Base-by-base conservation (phyloP, 2,888 invertebrate species). In the Endomychus coccineus region DNA sequence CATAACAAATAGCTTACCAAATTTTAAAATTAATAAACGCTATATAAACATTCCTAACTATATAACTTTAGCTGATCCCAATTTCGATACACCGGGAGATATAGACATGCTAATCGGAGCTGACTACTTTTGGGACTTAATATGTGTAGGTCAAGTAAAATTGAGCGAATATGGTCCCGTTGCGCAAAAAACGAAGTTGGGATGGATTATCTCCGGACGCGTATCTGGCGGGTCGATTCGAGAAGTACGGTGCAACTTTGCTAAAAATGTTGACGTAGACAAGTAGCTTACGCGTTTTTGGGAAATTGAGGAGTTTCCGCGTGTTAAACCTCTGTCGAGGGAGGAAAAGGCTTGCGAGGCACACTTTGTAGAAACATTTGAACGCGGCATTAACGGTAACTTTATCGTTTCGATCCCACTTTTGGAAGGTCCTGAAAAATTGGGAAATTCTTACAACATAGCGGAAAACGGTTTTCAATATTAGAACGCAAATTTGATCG, bases 401-500 rank as follows among this genome's bases (percentile, higher is more conserved):
- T 31, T 21, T 21, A 10, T 13, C 21, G 31, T 31, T 10, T n/a
- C n/a, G 4, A n/a, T 31, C 4, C 31, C 31, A n/a, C 11, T 31
- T 17, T 5, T 23, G n/a, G 11, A 31, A 10, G 6, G n/a, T 4
- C 9, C 9, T n/a, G 9, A 22, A 22, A 17, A 17, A 10, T 12
- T 31, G 21, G 31, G 31, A 9, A 13, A 31, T 22, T 31, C 31
- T 10, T 22, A 6, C 5, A 21, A 31, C 5, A 7, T 24, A 10
- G 31, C 31, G 4, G 9, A 22, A 22, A 17, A 12, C 9, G 40
- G 10, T 39, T 39, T 10, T 10, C 13, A 7, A 21, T 19, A 22
- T 6, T 40, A n/a, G 41, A 41, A 16, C 16, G 17, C 12, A 22
- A 17, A 2, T 24, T 41, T 5, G n/a, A n/a, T 9, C 13, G 14